phyloP scores from a whole-genome alignment of 1,140 invertebrate genomes.

The Armadillidium nasatum region DNA sequence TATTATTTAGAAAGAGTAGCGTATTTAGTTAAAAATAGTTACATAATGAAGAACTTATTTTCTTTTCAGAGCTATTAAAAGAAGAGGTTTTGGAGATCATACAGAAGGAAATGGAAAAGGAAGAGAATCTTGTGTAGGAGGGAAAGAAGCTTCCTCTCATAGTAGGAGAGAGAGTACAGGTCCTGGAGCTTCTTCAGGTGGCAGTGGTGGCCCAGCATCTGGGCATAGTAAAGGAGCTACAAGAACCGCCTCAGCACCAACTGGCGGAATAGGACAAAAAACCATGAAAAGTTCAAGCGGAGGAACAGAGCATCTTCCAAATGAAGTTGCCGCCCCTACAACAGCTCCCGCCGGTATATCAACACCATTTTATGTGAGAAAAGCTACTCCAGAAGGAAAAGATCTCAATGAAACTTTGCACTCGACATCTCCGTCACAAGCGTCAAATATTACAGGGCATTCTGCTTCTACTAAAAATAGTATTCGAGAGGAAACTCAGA shows the following conservation, averaged over 20 bases:
- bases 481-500: slow-evolving; percentile 28
- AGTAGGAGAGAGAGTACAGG: neutral
- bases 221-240: neutral
- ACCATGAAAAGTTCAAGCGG: slow-evolving; percentile 9
- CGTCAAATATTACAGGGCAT: slow-evolving; percentile 35
- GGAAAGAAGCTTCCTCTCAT: neutral
- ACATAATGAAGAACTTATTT: neutral
- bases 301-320: slow-evolving; percentile 12
- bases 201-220: slow-evolving; percentile 10
- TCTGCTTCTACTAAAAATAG: slow-evolving; percentile 36
- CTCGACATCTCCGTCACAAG: slow-evolving; percentile 36
- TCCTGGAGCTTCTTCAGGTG: neutral
- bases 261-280: neutral
- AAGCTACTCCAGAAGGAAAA: slow-evolving; percentile 11
- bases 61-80: slow-evolving; percentile 11
- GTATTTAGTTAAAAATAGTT: too few relatives aligned
- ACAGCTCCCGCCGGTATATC: slow-evolving; percentile 27
- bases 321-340: slow-evolving; percentile 27
- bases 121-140: neutral
- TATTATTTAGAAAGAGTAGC: too few relatives aligned
- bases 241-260: neutral
- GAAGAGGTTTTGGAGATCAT: slow-evolving; percentile 21
- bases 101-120: neutral
- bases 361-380: slow-evolving; percentile 21
- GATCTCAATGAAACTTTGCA: slow-evolving; percentile 25